Evolutionary conservation across 1,140 invertebrate genomes (phyloP), one percentile per base, ranked within the genome.

Genomic region (Triops longicaudatus): DNA sequence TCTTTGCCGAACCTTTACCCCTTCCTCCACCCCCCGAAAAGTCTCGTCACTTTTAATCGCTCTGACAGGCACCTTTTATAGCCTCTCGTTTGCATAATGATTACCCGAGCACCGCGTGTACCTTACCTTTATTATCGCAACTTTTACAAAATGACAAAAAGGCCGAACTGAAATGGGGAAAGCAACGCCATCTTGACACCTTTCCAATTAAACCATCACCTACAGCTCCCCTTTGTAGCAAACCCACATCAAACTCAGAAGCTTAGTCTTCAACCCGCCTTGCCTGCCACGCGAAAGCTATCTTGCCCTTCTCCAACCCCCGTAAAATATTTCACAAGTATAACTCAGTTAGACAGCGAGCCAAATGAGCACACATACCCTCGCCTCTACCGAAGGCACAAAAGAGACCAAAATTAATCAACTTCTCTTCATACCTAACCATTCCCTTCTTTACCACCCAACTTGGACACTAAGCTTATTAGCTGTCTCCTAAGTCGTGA

Each of bases 191-290:
- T 17, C 50, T 63, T 63, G 50, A 63, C 50, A 63, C 50, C 50
- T 63, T 63, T 63, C 50, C 50, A 63, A 63, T 63, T 63, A 63
- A 63, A 63, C 14, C 50, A 63, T 63, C 50, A 63, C 50, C 50
- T 17, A 7, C 22, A n/a, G 17, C 22, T n/a, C n/a, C n/a, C n/a
- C n/a, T n/a, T n/a, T n/a, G n/a, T n/a, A 63, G 7, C 14, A 63
- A n/a, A 63, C 50, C 50, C 22, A n/a, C 50, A 5, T 63, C 50
- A 17, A 22, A 63, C 17, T n/a, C 4, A 63, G 14, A n/a, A 63
- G 50, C 50, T n/a, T 63, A 17, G 17, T 63, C n/a, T 63, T 63
- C 50, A 14, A 17, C 6, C 50, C 50, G 5, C 50, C 50, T 17
- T 22, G 44, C 44, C 44, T 22, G 3, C 22, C 50, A 22, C 6